A percentile compares a stretch with the other conserved stretches of the same genome.
phyloP scores from a whole-genome alignment of 2,797 vertebrate genomes.

The Amblyopsis hoosieri region DNA sequence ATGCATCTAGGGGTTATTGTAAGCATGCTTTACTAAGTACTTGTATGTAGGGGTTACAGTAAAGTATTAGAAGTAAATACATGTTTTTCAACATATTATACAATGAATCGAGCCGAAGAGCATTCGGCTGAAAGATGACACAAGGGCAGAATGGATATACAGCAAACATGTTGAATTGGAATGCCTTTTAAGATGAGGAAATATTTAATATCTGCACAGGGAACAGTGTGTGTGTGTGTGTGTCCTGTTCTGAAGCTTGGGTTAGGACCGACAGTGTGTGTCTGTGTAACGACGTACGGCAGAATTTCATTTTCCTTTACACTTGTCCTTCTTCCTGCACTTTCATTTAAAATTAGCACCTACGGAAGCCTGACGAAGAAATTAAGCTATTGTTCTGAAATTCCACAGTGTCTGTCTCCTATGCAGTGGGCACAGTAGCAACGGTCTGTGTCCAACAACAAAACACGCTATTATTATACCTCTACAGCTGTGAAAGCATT shows the following conservation, averaged over 20 bases:
- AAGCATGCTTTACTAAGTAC: no score
- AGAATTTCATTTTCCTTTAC: slow-evolving; percentile 13
- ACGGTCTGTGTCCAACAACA: not conserved
- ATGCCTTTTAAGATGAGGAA: no score
- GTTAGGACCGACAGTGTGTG: not conserved
- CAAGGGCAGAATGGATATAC: no score
- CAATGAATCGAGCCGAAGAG: no score
- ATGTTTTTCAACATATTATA: no score
- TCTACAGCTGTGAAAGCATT: not conserved
- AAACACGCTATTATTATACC: not conserved
- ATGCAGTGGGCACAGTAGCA: not conserved
- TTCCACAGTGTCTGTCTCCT: slow-evolving; percentile 42
- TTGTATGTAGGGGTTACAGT: no score
- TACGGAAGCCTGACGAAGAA: slow-evolving; percentile 61
- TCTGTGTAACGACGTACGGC: slow-evolving; percentile 22
- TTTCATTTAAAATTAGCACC: slow-evolving; percentile 69
- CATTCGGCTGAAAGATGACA: no score
- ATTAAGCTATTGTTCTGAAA: slow-evolving; percentile 60
- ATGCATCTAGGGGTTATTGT: no score
- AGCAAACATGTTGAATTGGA: no score
- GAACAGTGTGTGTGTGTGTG: slow-evolving; percentile 18
- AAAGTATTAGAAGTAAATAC: no score
- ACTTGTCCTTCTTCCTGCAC: slow-evolving; percentile 35
- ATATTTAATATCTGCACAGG: not conserved
- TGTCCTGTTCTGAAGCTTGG: not conserved